Evolutionary conservation across 2,888 invertebrate species (phyloP).

Genomic region (Spodoptera picta): DNA sequence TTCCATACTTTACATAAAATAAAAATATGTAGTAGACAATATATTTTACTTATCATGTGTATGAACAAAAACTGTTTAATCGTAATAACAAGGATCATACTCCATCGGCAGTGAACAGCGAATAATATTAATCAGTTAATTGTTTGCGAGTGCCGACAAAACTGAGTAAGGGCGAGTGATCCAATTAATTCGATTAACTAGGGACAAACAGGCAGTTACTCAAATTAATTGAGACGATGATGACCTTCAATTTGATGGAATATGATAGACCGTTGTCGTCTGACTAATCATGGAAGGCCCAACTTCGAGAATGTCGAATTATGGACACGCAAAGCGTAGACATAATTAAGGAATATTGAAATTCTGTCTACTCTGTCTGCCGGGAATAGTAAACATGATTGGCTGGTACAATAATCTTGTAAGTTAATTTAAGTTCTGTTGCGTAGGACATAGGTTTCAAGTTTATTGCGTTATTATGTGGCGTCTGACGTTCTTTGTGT

Average conservation of each 20-base stretch:
- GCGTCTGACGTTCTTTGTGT: too few species aligned
- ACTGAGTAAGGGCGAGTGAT: slow-evolving; percentile 43
- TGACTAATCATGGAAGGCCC: slow-evolving; percentile 21
- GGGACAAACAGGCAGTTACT: slow-evolving; percentile 61
- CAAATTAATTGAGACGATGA: slow-evolving; percentile 58
- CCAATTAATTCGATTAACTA: slow-evolving; percentile 65
- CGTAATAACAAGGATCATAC: slow-evolving; percentile 11
- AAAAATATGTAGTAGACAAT: too few species aligned
- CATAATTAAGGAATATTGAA: slow-evolving; percentile 14
- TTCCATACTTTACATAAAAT: too few species aligned
- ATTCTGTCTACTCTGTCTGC: neutral
- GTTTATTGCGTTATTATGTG: too few species aligned
- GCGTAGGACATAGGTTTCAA: neutral
- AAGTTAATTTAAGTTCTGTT: neutral
- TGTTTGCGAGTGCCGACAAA: slow-evolving; percentile 44
- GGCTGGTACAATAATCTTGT: neutral
- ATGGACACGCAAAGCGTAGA: slow-evolving; percentile 19
- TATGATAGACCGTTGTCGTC: slow-evolving; percentile 36
- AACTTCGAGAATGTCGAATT: slow-evolving; percentile 11
- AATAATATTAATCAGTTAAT: slow-evolving; percentile 60
- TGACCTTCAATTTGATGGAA: slow-evolving; percentile 53
- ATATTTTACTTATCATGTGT: too few species aligned
- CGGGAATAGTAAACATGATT: neutral
- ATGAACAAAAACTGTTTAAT: slow-evolving; percentile 22
- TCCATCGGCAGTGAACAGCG: slow-evolving; percentile 11